phyloP scores from a whole-genome alignment of 2,113 vertebrate genomes.

The Charina bottae region DNA sequence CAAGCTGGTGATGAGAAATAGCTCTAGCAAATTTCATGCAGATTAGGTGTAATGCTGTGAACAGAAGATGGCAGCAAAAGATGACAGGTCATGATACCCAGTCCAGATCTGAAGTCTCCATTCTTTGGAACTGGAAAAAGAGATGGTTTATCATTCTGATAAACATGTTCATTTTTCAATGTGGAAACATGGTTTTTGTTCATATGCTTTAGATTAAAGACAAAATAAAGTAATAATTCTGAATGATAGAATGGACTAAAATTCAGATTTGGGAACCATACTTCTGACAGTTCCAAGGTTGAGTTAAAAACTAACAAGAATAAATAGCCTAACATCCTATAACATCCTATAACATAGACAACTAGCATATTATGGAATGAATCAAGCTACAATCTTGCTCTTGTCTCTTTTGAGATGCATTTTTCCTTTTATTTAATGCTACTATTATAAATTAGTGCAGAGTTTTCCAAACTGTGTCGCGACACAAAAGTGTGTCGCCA shows the following conservation, averaged over 20 bases:
- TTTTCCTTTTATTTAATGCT: neutral
- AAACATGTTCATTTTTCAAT: neutral
- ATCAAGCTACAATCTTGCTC: neutral
- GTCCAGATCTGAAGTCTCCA: slow-evolving; percentile 16
- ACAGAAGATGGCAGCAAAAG: neutral
- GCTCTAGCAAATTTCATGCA: neutral
- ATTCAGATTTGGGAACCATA: neutral
- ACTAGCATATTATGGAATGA: neutral
- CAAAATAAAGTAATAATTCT: neutral
- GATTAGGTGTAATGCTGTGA: neutral
- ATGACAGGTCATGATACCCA: neutral
- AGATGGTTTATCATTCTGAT: neutral
- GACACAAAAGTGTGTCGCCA: no score
- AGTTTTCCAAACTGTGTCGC: no score
- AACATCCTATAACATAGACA: neutral
- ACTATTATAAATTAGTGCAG: neutral
- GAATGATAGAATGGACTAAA: neutral
- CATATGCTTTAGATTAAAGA: neutral
- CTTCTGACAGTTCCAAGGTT: neutral
- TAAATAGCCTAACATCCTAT: neutral
- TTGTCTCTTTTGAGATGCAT: neutral
- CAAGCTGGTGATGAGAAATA: slow-evolving; percentile 3
- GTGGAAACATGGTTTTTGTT: neutral
- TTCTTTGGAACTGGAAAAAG: neutral
- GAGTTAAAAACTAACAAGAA: neutral